Evolutionary conservation across 2,113 vertebrate species (phyloP).

Genomic region (Donacobius atricapilla): DNA sequence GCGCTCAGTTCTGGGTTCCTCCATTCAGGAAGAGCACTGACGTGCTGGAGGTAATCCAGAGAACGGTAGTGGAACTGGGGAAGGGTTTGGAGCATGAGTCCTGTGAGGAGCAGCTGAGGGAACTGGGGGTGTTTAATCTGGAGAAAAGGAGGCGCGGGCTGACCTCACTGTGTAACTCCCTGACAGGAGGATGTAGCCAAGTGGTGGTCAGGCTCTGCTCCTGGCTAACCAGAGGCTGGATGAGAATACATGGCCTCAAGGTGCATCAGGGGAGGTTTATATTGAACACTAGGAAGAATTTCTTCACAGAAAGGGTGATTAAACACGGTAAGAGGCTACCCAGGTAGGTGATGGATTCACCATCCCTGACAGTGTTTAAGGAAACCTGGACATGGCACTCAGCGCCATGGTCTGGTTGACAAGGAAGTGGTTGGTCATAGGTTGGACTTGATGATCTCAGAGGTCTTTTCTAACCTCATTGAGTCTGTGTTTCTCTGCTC

Average conservation of each 20-base stretch:
- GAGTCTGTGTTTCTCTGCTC: background rate
- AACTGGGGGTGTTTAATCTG: rapidly evolving
- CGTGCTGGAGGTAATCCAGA: background rate
- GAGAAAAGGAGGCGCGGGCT: background rate
- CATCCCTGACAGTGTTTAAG: background rate
- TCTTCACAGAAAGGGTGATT: background rate
- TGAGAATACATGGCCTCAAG: background rate
- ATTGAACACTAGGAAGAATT: rapidly evolving
- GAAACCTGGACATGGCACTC: background rate
- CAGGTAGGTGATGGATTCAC: background rate
- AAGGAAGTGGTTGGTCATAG: rapidly evolving
- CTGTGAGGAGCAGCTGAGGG: background rate
- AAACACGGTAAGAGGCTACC: background rate
- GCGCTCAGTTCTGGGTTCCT: background rate
- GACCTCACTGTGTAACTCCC: rapidly evolving
- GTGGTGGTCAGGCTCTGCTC: rapidly evolving
- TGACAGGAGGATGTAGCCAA: rapidly evolving
- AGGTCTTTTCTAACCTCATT: background rate
- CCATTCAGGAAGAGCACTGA: rapidly evolving
- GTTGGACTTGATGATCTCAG: background rate
- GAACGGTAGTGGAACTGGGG: background rate
- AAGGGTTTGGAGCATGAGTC: background rate
- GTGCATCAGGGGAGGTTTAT: background rate
- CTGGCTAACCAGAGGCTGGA: rapidly evolving
- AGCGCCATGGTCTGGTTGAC: background rate